phyloP scores from a whole-genome alignment of 1,140 invertebrate species.

The Leucophenga varia region DNA sequence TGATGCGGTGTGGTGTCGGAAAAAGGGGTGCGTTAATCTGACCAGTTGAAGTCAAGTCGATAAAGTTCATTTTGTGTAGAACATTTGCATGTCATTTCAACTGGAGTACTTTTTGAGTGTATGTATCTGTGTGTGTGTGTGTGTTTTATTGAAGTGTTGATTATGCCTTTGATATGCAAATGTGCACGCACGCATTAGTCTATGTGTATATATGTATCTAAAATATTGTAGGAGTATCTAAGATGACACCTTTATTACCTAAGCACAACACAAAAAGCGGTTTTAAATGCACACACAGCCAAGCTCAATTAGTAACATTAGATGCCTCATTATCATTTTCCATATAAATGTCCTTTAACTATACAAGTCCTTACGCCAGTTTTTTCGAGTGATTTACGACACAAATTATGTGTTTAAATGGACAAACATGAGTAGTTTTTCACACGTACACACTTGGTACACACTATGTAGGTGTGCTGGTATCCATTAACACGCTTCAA shows the following conservation, averaged over 20 bases:
- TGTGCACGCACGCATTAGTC: constrained; percentile 11
- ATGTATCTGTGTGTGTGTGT: neutral
- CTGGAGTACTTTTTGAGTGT: neutral
- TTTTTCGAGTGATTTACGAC: constrained; percentile 46
- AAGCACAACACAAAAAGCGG: constrained; percentile 29
- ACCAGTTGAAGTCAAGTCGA: neutral
- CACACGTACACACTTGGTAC: constrained; percentile 26
- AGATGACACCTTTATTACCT: constrained; percentile 34
- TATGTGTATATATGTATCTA: no score
- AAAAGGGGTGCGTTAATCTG: neutral
- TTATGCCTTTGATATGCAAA: constrained; percentile 54
- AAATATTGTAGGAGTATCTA: neutral
- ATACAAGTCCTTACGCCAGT: no score
- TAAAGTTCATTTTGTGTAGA: constrained; percentile 12
- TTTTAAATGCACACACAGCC: constrained; percentile 29
- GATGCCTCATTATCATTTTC: constrained; percentile 7
- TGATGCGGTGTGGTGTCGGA: neutral
- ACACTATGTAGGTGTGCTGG: constrained; percentile 1
- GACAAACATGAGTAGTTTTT: constrained; percentile 53
- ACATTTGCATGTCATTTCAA: neutral
- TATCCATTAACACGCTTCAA: constrained; percentile 29
- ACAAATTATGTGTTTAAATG: constrained; percentile 49
- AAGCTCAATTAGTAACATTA: constrained; percentile 52
- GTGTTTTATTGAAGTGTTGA: constrained; percentile 31
- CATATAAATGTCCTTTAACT: no score